Evolutionary conservation across 1,140 invertebrate species (phyloP), one percentile per base, ranked within the genome.

Genomic region (Drosophila murphyi): DNA sequence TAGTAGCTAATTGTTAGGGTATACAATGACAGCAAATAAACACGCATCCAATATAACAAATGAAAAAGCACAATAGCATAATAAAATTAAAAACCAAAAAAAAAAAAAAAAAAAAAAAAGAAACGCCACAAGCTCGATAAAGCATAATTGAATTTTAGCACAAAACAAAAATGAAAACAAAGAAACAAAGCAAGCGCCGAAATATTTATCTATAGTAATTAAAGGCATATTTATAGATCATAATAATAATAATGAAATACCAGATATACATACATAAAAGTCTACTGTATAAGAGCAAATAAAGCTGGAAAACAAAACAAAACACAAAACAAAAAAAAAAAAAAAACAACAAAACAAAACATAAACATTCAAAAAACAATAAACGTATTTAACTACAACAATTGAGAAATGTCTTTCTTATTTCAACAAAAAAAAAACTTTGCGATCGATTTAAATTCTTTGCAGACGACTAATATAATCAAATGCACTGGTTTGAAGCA

Each of bases 201-300:
- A 88, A 88, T 88, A 89, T 88, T 89, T 89, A 88, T 88, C 85
- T 88, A 72, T 88, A 89, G 85, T 88, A 85, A 89, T 89, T 89
- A 88, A 89, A 78, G 74, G 85, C 76, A 89, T 87, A 87, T 89
- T 87, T 87, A 87, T 87, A 87, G 80, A 88, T 77, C 83, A 88
- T 86, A 85, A 76, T 83, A 76, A 88, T 62, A 79, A 81, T 81
- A 62, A 68, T 20, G 20, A 80, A 76, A 87, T 80, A 80, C 79
- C 73, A 76, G 39, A 60, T 45, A 75, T 51, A 72, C 70, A 78
- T 79, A 75, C 64, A 80, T 76, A 62, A 80, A 83, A 89, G 77
- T 70, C 71, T 88, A 89, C 67, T 80, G 74, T 89, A 61, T 88
- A 88, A 88, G 85, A 78, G 74, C 79, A 76, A 83, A 65, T 70